A percentile compares a stretch with the other conserved stretches of the same genome.
Conservation (phyloP, 2,797 vertebrate species). For the Bradypodion ventrale region DNA sequence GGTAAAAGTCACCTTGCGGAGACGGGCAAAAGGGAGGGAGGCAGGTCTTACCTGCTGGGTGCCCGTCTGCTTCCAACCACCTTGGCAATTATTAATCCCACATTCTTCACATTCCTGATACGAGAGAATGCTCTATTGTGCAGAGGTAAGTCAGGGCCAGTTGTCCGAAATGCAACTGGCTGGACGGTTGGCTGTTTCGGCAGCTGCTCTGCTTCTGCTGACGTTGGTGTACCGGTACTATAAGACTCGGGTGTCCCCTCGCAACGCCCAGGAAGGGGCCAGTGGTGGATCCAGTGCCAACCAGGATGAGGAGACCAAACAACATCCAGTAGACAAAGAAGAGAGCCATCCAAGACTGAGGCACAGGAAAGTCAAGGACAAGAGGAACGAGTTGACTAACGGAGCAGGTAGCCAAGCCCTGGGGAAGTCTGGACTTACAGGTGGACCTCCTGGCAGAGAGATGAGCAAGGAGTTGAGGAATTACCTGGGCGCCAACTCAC, state of each 20-base stretch:
- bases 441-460: fast-evolving
- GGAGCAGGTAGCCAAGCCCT: neutral
- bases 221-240: constrained; percentile 85
- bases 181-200: constrained; percentile 84
- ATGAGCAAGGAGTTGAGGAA: no score
- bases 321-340: fast-evolving
- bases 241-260: constrained; percentile 71
- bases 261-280: neutral
- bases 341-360: neutral
- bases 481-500: neutral
- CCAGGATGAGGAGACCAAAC: neutral
- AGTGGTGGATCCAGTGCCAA: fast-evolving
- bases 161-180: constrained; percentile 87
- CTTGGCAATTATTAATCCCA: constrained; percentile 74
- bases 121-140: constrained; percentile 62
- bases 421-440: fast-evolving
- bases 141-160: constrained; percentile 61
- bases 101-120: constrained; percentile 69
- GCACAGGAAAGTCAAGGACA: constrained; percentile 5
- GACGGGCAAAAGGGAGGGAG: neutral
- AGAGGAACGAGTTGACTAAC: fast-evolving
- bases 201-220: constrained; percentile 81
- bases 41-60: constrained; percentile 9
- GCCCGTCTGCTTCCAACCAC: constrained; percentile 17
- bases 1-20: constrained; percentile 72